Conservation (phyloP, 2,888 invertebrate species). For the Phortica okadai region DNA sequence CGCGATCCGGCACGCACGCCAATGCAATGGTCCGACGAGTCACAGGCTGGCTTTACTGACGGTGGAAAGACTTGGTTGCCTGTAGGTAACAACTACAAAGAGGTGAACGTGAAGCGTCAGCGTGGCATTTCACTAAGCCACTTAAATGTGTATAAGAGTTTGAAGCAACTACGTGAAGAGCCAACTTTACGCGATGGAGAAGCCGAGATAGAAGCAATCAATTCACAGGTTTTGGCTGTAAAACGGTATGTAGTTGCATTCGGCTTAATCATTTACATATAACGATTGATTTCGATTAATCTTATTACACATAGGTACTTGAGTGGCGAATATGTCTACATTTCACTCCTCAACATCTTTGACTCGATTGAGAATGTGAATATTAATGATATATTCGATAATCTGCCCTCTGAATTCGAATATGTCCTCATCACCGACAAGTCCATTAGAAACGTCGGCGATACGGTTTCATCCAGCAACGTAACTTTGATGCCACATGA, state of each 20-base stretch:
- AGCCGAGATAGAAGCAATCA: constrained; percentile 75
- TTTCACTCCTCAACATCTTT: constrained; percentile 78
- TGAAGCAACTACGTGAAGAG: constrained; percentile 77
- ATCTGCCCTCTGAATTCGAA: constrained; percentile 59
- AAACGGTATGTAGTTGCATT: constrained; percentile 62
- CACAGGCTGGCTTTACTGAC: constrained; percentile 74
- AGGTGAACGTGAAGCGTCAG: constrained; percentile 80
- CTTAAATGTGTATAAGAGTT: constrained; percentile 79
- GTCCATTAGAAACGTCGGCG: constrained; percentile 64
- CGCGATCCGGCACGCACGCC: constrained; percentile 81
- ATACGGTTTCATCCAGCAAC: constrained; percentile 55
- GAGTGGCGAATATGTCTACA: constrained; percentile 66
- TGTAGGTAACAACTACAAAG: constrained; percentile 80
- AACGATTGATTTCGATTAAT: neutral
- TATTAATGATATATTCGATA: constrained; percentile 63
- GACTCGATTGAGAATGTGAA: constrained; percentile 72
- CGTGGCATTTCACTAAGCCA: constrained; percentile 77
- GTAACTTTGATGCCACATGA: constrained; percentile 67
- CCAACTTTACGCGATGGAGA: constrained; percentile 78
- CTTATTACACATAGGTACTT: constrained; percentile 16
- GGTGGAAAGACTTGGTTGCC: constrained; percentile 82
- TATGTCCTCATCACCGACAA: constrained; percentile 68
- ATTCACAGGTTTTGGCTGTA: constrained; percentile 76
- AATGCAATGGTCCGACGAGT: constrained; percentile 79
- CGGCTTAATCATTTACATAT: neutral